These are phyloP conservation scores for Illadopsis cleaveri DNA, from an alignment of 2,113 vertebrate genomes.

Conservation along the genomic window DNA sequence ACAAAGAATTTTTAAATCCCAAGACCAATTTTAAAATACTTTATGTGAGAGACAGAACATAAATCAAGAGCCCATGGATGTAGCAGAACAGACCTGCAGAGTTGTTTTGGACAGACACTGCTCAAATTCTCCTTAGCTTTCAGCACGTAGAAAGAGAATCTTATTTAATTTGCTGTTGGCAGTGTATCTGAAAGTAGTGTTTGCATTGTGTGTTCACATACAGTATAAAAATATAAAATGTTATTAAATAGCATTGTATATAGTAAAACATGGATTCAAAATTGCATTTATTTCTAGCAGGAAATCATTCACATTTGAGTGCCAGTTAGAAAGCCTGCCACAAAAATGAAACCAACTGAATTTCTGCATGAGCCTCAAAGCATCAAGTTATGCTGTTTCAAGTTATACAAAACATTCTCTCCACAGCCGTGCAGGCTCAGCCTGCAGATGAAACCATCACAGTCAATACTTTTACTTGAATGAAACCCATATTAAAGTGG, in stretches of 20 bases:
- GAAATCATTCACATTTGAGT: neutral
- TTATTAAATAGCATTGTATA: neutral
- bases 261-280: neutral
- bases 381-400: neutral
- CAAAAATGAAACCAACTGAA: neutral
- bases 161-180: neutral
- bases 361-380: neutral
- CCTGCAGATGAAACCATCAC: neutral
- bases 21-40: neutral
- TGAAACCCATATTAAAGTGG: neutral
- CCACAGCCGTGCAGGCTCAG: neutral
- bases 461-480: neutral
- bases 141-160: neutral
- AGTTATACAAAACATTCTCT: neutral
- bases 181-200: neutral
- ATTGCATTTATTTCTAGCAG: neutral
- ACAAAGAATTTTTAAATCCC: neutral
- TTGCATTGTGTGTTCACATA: neutral
- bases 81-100: neutral
- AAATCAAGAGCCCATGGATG: neutral
- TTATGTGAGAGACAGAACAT: neutral
- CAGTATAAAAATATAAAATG: neutral
- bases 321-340: neutral
- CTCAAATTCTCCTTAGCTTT: neutral
- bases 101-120: neutral